These are phyloP conservation scores for Parnassius orleans DNA, from an alignment of 2,888 invertebrate genomes.

Conservation along the genomic window DNA sequence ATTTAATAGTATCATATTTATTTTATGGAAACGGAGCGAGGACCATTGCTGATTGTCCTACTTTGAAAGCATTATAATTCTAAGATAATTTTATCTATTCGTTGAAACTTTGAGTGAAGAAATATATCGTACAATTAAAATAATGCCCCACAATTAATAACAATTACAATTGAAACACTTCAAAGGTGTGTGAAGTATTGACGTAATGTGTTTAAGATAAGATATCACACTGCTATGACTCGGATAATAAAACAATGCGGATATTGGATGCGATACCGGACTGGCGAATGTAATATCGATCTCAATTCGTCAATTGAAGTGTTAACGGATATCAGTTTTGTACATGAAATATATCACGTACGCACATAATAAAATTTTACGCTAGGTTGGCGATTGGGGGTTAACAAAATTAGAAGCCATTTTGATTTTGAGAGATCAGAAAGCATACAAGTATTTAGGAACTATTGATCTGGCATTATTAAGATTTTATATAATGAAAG, in stretches of 20 bases:
- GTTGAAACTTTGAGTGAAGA: neutral
- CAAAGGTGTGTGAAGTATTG: constrained; percentile 18
- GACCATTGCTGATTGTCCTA: constrained; percentile 13
- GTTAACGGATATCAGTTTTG: constrained; percentile 7
- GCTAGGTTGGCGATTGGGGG: neutral
- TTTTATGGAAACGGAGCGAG: neutral
- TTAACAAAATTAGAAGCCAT: no score
- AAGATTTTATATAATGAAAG: no score
- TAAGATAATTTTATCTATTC: constrained; percentile 21
- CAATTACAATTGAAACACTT: constrained; percentile 13
- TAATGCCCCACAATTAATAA: constrained; percentile 11
- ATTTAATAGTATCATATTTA: no score
- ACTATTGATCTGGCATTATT: no score
- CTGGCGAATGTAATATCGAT: constrained; percentile 31
- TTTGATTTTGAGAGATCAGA: no score
- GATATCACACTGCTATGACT: constrained; percentile 1
- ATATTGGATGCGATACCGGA: constrained; percentile 27
- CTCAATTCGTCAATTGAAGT: constrained; percentile 22
- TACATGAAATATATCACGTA: constrained; percentile 25
- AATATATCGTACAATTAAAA: constrained; percentile 17
- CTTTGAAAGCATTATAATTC: constrained; percentile 16
- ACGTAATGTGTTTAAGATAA: constrained; percentile 14
- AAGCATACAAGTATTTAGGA: no score
- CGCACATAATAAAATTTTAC: constrained; percentile 1
- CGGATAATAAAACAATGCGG: constrained; percentile 29